Conservation (phyloP, 2,888 invertebrate genomes). For the Standfussiana lucernea region DNA sequence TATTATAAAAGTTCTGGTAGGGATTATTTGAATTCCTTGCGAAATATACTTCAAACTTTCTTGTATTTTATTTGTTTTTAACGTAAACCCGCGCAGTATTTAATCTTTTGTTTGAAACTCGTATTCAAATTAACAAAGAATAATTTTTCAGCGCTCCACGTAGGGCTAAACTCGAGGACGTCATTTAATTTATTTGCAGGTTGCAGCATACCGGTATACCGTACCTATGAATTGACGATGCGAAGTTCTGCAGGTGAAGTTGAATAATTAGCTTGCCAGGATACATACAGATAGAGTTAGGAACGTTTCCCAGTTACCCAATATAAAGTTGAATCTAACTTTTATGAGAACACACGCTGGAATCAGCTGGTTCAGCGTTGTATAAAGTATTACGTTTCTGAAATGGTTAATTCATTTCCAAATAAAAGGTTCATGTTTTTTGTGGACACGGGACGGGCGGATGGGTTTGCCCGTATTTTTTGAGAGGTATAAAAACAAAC, state of each 20-base stretch:
- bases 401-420: conserved; percentile 14
- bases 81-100: conserved; percentile 18
- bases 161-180: conserved; percentile 30
- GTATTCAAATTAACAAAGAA: conserved; percentile 43
- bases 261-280: conserved; percentile 54
- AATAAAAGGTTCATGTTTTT: conserved; percentile 50
- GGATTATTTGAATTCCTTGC: conserved; percentile 29
- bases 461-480: conserved; percentile 41
- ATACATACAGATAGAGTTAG: conserved; percentile 19
- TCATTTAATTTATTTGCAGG: conserved; percentile 58
- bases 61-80: conserved; percentile 12
- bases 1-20: conserved; percentile 30
- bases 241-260: conserved; percentile 52
- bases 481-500: conserved; percentile 55
- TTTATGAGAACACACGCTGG: conserved; percentile 2
- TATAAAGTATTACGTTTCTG: not conserved
- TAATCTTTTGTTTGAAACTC: conserved; percentile 30
- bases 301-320: conserved; percentile 23
- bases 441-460: conserved; percentile 29
- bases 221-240: conserved; percentile 15
- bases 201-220: conserved; percentile 12
- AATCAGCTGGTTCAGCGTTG: not conserved
- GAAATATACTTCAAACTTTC: conserved; percentile 8
- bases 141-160: conserved; percentile 42
- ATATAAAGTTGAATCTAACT: conserved; percentile 2